Percentiles rank a stretch among this genome's conserved stretches.
phyloP scores from a whole-genome alignment of 2,888 invertebrate genomes.

The Adelognathus sp. region DNA sequence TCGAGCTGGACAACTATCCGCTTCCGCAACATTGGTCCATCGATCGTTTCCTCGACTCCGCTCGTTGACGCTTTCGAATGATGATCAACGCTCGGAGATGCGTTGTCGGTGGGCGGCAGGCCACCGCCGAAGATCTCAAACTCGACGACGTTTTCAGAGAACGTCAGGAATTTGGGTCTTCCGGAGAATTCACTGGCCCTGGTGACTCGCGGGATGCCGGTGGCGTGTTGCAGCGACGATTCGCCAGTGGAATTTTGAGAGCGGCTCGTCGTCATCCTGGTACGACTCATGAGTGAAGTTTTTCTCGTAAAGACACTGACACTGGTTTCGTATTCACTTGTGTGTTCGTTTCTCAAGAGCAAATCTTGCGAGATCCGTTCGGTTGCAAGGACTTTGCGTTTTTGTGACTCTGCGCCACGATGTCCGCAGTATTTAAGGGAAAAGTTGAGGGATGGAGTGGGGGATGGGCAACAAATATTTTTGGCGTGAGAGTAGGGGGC shows the following conservation, averaged over 20 bases:
- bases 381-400: neutral
- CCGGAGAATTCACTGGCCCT: neutral
- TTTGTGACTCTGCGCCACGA: neutral
- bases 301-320: too few relatives aligned
- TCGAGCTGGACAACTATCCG: too few relatives aligned
- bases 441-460: neutral
- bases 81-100: neutral
- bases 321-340: too few relatives aligned
- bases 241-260: neutral
- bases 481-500: too few relatives aligned
- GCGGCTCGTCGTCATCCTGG: constrained; percentile 12
- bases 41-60: neutral
- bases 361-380: too few relatives aligned
- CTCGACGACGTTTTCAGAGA: neutral
- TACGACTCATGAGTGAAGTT: too few relatives aligned
- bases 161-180: neutral
- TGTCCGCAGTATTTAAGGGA: neutral
- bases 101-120: neutral
- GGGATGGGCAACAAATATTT: too few relatives aligned
- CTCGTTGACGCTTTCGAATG: neutral
- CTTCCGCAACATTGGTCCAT: neutral
- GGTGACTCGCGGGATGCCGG: neutral
- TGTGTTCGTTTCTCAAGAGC: too few relatives aligned
- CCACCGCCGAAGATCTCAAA: neutral
- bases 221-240: neutral